Evolutionary conservation across 2,797 vertebrate species (phyloP), one percentile per base, ranked within the genome.

Genomic region (Sebastes miniatus): DNA sequence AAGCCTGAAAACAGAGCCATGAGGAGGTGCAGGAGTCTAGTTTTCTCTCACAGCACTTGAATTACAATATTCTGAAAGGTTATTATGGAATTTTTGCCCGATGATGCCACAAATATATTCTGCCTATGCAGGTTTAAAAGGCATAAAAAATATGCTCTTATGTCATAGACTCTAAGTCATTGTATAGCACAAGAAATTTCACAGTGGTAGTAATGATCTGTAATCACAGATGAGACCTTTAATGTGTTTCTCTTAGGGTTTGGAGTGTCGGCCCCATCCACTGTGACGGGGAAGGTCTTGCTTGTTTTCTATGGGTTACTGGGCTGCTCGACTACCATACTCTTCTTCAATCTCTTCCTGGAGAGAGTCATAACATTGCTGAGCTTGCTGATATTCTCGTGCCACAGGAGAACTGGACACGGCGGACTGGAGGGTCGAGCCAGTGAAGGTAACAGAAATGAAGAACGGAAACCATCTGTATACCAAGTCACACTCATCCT

Each of bases 321-420:
- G 25, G 94, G 94, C 36, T 95, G 94, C 34, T 89, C 93, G 0
- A 86, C 92, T 5, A 73, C 91, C 50, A 87, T 93, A 27, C 89
- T 94, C 50, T 95, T 95, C 83, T 94, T 93, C 76, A 94, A 93
- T 70, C 91, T 95, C 36, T 95, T 95, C 86, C 80, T 94, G 81
- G 93, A 95, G 72, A 77, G 86, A 62, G 36, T 89, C 79, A 83
- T 94, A 69, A 87, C 83, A 0, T 77, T 94, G 11, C 80, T 92
- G 69, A 91, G 88, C 56, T 73, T 83, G 56, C 56, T 88, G 14
- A 73, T 88, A 68, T 31, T 58, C 61, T 85, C 85, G 80, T 89
- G 77, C 65, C 77, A 69, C 29, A 76, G 34, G 16, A 84, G 65
- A 69, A n/a, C 62, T 8, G 36, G 14, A 25, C 57, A 29, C 3